Base-by-base conservation (phyloP, 1,140 invertebrate species). In the Chrysoperla carnea region DNA sequence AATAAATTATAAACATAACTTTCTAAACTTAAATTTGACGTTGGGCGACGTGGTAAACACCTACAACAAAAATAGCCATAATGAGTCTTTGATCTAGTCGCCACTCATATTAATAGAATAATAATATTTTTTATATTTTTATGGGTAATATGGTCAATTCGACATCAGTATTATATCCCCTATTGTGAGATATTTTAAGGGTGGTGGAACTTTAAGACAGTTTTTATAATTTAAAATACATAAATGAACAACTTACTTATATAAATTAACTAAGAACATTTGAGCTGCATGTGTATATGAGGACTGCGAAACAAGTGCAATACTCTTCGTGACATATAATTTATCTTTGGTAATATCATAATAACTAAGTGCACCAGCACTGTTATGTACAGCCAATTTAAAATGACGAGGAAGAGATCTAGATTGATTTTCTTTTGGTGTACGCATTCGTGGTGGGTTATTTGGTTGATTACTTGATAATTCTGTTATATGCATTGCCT, bases 1-100 rank as follows among this genome's bases (percentile, higher is more conserved):
- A 98, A 67, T 41, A 97, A 67, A 67, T 95, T 95, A 63, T 92
- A 94, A 1, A 98, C 82, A 64, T 92, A 92, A 29, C 84, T 85
- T 63, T 97, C 94, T 31, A 95, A 65, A 54, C 81, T 84, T 14
- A 84, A 64, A 33, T 76, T 73, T 40, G 75, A 71, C 11, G 75
- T 72, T 6, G 77, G 76, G 55, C 79, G 74, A 50, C 77, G 71
- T 48, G 78, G 78, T 62, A 81, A 69, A 66, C 78, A 83, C 61
- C 77, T 81, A 49, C 23, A 67, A 64, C 44, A 29, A 31, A 31
- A n/a, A n/a, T n/a, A n/a, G n/a, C n/a, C n/a, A n/a, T n/a, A n/a
- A n/a, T n/a, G n/a, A n/a, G n/a, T n/a, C n/a, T n/a, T n/a, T n/a
- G n/a, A n/a, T n/a, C n/a, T n/a, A n/a, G n/a, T n/a, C n/a, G n/a